These are phyloP conservation scores for Apostichopus californicus DNA, from an alignment of 35 echinoderm and acorn worm species.

Conservation along the genomic window DNA sequence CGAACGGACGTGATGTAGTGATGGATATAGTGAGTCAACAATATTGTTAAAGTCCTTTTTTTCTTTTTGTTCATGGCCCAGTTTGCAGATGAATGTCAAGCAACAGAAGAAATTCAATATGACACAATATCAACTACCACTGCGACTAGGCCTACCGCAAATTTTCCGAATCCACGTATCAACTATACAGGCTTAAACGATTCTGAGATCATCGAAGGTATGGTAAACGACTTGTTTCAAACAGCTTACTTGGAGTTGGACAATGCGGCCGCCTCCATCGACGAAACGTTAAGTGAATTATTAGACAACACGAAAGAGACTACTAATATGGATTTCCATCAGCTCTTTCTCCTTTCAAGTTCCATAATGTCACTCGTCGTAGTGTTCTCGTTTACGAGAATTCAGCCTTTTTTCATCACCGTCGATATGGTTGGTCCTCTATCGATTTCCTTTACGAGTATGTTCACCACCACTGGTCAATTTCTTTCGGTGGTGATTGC, in stretches of 20 bases:
- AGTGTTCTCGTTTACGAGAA: constrained; percentile 54
- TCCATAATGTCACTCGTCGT: constrained; percentile 58
- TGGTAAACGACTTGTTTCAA: neutral
- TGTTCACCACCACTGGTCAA: constrained; percentile 62
- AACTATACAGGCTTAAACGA: constrained; percentile 1
- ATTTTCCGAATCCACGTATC: neutral
- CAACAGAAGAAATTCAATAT: too few relatives aligned
- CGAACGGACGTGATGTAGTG: too few relatives aligned
- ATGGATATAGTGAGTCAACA: too few relatives aligned
- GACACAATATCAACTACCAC: too few relatives aligned
- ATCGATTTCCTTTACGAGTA: constrained; percentile 70
- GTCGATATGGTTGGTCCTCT: constrained; percentile 75
- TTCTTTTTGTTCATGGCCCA: too few relatives aligned
- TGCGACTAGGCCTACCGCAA: too few relatives aligned
- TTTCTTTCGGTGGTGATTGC: constrained; percentile 71
- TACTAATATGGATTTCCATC: neutral
- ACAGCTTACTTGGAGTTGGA: neutral
- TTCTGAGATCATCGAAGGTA: neutral
- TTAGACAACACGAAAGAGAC: neutral
- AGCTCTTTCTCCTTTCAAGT: neutral
- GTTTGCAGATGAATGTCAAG: too few relatives aligned
- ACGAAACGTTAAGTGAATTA: neutral
- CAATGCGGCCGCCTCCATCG: neutral
- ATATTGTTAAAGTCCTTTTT: too few relatives aligned
- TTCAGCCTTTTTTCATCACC: constrained; percentile 68